phyloP scores from a whole-genome alignment of 1,140 invertebrate species.

The Centruroides sculpturatus region DNA sequence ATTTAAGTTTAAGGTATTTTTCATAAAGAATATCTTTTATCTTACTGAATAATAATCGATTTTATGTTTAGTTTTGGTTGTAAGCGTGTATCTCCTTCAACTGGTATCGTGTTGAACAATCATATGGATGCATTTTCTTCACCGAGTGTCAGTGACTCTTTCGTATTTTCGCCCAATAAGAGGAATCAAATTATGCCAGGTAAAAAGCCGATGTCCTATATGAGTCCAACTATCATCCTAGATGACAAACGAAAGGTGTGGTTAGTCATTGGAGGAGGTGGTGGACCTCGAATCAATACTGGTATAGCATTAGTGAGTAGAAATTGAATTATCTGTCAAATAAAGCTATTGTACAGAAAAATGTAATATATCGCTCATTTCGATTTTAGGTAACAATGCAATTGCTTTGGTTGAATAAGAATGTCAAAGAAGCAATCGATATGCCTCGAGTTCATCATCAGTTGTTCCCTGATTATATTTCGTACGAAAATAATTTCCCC shows the following conservation, averaged over 20 bases:
- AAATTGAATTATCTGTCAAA: too few relatives aligned
- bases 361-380: neutral
- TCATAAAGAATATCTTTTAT: too few relatives aligned
- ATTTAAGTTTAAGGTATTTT: too few relatives aligned
- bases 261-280: constrained; percentile 76
- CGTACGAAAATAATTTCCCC: constrained; percentile 62
- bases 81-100: constrained; percentile 38
- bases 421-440: constrained; percentile 78
- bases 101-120: constrained; percentile 85
- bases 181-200: constrained; percentile 60
- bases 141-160: constrained; percentile 56
- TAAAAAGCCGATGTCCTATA: constrained; percentile 82
- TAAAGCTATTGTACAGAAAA: too few relatives aligned
- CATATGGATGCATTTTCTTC: constrained; percentile 92
- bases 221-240: constrained; percentile 70
- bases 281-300: constrained; percentile 71
- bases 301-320: constrained; percentile 30
- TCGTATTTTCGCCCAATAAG: constrained; percentile 54
- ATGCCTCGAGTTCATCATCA: constrained; percentile 82
- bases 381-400: constrained; percentile 47
- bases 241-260: constrained; percentile 52
- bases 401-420: constrained; percentile 65
- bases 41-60: too few relatives aligned
- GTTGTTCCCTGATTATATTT: constrained; percentile 61
- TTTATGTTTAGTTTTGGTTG: constrained; percentile 31